Evolutionary conservation across 1,140 invertebrate species (phyloP).

Genomic region (Achroia grisella): DNA sequence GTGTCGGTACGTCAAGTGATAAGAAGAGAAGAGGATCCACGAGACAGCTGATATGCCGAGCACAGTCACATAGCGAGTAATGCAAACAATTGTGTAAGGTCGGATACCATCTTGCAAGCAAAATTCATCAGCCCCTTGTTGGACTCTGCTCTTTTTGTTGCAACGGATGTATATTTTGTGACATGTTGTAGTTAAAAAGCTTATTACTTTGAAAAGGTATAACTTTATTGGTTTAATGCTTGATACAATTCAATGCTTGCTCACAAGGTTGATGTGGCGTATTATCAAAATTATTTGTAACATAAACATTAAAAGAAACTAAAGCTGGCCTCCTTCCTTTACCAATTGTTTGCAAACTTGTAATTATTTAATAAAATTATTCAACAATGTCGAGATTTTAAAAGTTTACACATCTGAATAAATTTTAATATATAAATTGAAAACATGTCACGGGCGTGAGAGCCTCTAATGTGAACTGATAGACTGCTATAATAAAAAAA

Average conservation of each 20-base stretch:
- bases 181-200: slow-evolving; percentile 70
- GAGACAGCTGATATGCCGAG: slow-evolving; percentile 17
- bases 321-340: slow-evolving; percentile 87
- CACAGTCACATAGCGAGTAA: slow-evolving; percentile 27
- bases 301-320: slow-evolving; percentile 43
- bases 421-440: background rate
- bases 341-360: slow-evolving; percentile 89
- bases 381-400: slow-evolving; percentile 4
- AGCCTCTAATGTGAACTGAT: slow-evolving; percentile 5
- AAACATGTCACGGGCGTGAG: slow-evolving; percentile 7
- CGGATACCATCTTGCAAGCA: slow-evolving; percentile 67
- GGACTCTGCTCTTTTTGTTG: slow-evolving; percentile 21
- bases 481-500: slow-evolving; percentile 8
- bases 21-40: slow-evolving; percentile 19
- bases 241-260: slow-evolving; percentile 53
- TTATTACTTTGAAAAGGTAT: slow-evolving; percentile 61
- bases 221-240: slow-evolving; percentile 63
- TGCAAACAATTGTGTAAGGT: slow-evolving; percentile 76
- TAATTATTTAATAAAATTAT: slow-evolving; percentile 5
- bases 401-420: slow-evolving; percentile 1
- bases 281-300: slow-evolving; percentile 40
- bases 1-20: slow-evolving; percentile 24
- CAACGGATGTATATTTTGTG: slow-evolving; percentile 51
- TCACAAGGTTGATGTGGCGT: slow-evolving; percentile 34
- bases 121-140: slow-evolving; percentile 30